phyloP scores from a whole-genome alignment of 1,140 invertebrate species.

The Procambarus virginalis region DNA sequence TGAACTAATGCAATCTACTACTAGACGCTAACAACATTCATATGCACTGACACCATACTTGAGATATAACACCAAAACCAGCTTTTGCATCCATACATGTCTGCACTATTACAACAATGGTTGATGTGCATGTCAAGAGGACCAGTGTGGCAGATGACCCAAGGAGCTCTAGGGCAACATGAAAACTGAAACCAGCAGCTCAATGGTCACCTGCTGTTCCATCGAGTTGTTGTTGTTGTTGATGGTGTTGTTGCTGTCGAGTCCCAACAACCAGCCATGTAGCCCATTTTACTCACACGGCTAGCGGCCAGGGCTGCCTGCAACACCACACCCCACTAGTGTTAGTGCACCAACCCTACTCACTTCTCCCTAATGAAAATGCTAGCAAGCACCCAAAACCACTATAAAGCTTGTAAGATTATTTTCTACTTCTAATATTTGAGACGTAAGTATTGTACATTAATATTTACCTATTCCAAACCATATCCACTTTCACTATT shows the following conservation, averaged over 20 bases:
- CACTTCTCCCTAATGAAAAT: constrained; percentile 6
- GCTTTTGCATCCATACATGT: neutral
- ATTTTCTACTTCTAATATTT: neutral
- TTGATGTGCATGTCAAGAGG: neutral
- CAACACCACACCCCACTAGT: constrained; percentile 65
- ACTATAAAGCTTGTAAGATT: constrained; percentile 21
- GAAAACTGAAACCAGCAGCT: constrained; percentile 43
- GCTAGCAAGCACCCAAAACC: constrained; percentile 49
- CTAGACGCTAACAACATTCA: neutral
- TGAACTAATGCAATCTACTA: neutral
- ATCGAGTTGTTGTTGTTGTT: constrained; percentile 45
- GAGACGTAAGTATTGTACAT: neutral
- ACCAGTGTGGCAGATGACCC: neutral
- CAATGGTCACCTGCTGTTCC: constrained; percentile 53
- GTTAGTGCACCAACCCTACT: constrained; percentile 43
- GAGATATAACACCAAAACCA: neutral
- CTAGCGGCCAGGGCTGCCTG: constrained; percentile 67
- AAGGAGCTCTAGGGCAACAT: constrained; percentile 12
- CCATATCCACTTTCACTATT: neutral
- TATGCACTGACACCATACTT: constrained; percentile 10
- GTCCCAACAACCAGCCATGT: constrained; percentile 67
- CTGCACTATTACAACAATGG: neutral
- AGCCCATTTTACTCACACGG: constrained; percentile 67
- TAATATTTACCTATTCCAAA: neutral
- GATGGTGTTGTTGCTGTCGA: constrained; percentile 59